Evolutionary conservation across 2,113 vertebrate species (phyloP), one percentile per base, ranked within the genome.

Genomic region (Plecotus auritus): DNA sequence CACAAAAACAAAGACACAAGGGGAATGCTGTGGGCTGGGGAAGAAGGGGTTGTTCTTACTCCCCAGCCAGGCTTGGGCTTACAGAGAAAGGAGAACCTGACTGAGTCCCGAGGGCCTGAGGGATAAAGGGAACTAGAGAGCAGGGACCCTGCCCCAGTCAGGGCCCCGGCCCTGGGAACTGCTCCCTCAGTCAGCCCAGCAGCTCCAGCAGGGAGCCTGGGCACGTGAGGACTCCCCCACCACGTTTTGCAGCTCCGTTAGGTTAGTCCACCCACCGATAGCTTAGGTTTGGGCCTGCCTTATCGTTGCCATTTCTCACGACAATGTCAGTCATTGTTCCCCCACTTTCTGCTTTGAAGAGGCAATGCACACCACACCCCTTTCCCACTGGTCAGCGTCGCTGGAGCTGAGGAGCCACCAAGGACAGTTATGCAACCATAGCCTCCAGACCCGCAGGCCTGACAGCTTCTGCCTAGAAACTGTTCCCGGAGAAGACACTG

Each of bases 151-250:
- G 16, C 2, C 37, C 12, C 56, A 76, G 61, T 45, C 69, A 77
- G 59, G 35, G 61, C 26, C 42, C 2, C 0, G 1, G 12, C 9
- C 35, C 78, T 42, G 37, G 42, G 17, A 64, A 32, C 4, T 1
- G 1, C 37, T 16, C 47, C 17, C 11, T 37, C n/a, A 1, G 0
- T 20, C 4, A 5, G 28, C 11, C 18, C 4, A 9, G 54, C n/a
- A 85, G 22, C 83, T 61, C 4, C 3, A 14, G 2, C 9, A 40
- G 10, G 14, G 30, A 22, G 22, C 9, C 16, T 42, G 42, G 37
- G n/a, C 42, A 26, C 2, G 1, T 0, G 28, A 54, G 32, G 72
- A 80, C 37, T 1, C 20, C 14, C 6, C 13, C 5, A 17, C 9
- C 28, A 10, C 2, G 2, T 10, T 87, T 17, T 42, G 28, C 5